Percentiles rank a stretch among this genome's conserved stretches.
Evolutionary conservation across 2,797 vertebrate genomes (phyloP).

Genomic region (Catostomus latipinnis): DNA sequence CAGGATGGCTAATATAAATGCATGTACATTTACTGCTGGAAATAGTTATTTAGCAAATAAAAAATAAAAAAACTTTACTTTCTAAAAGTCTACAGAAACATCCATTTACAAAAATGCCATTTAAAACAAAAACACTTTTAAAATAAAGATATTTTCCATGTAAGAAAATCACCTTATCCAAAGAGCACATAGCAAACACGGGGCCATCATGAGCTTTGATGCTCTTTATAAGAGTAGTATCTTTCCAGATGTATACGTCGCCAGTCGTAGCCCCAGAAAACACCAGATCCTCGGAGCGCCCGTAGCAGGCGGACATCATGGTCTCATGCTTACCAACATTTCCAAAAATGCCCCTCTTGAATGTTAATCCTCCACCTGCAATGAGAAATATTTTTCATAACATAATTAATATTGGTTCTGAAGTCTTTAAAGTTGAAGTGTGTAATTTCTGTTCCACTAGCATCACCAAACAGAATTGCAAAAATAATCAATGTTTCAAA

Average conservation of each 20-base stretch:
- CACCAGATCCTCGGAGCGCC: conserved; percentile 88
- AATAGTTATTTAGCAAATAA: background rate
- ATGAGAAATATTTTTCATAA: background rate
- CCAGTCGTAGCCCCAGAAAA: conserved; percentile 94
- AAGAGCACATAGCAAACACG: conserved; percentile 93
- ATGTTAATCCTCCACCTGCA: conserved; percentile 91
- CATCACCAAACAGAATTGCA: too few relatives aligned
- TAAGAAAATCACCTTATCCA: conserved; percentile 88
- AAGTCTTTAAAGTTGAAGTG: too few relatives aligned
- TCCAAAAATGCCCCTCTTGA: conserved; percentile 89
- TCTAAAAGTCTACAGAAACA: too few relatives aligned
- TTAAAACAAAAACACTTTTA: too few relatives aligned
- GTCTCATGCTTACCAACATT: conserved; percentile 88
- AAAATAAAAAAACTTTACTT: too few relatives aligned
- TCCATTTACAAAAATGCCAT: too few relatives aligned
- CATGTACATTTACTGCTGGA: too few relatives aligned
- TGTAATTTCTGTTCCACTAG: too few relatives aligned
- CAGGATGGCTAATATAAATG: too few relatives aligned
- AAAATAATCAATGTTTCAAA: too few relatives aligned
- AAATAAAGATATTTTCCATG: background rate
- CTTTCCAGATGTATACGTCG: conserved; percentile 96
- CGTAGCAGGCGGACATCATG: conserved; percentile 94
- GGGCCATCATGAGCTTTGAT: conserved; percentile 96
- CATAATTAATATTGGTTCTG: too few relatives aligned
- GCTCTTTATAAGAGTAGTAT: conserved; percentile 87